These are phyloP conservation scores for Arvicanthis niloticus DNA, from an alignment of 2,113 vertebrate species.

Conservation along the genomic window DNA sequence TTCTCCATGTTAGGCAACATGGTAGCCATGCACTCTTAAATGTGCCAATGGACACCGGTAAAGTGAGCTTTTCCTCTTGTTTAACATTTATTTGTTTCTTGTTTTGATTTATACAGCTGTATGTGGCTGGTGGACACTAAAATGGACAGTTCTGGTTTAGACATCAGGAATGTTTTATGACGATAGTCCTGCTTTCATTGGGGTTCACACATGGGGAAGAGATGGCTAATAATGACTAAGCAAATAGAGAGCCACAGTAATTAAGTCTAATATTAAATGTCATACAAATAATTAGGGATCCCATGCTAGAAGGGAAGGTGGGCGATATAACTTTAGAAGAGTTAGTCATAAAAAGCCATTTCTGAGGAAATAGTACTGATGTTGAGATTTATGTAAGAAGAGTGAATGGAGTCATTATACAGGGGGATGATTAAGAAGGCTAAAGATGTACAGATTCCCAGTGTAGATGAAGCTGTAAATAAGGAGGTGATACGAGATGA, in stretches of 20 bases:
- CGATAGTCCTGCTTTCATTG: not conserved
- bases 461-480: not conserved
- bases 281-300: not conserved
- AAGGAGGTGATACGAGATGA: not conserved
- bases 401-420: not conserved
- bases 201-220: not conserved
- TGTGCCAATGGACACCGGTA: not conserved
- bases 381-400: slow-evolving; percentile 1
- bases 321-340: not conserved
- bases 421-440: not conserved
- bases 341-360: not conserved
- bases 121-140: not conserved
- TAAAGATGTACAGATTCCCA: not conserved
- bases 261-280: not conserved
- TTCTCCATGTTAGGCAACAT: not conserved
- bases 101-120: not conserved
- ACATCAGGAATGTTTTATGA: not conserved
- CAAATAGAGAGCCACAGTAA: not conserved
- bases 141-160: not conserved
- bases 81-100: not conserved
- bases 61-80: not conserved
- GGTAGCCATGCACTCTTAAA: not conserved
- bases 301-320: not conserved
- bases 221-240: not conserved
- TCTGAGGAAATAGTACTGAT: not conserved